Evolutionary conservation across 2,113 vertebrate species (phyloP).

Genomic region (Anolis carolinensis): DNA sequence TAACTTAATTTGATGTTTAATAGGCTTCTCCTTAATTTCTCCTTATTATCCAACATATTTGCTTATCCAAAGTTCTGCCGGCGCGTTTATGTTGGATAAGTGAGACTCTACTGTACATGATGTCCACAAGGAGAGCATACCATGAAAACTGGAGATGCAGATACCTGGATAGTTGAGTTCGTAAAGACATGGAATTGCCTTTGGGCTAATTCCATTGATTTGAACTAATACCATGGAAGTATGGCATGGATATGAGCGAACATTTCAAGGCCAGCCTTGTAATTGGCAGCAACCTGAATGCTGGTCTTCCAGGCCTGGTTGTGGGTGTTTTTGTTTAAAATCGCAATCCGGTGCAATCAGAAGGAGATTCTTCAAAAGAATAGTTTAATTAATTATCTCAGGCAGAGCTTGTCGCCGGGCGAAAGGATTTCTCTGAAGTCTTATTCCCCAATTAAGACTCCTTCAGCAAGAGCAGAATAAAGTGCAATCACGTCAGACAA

Average conservation of each 20-base stretch:
- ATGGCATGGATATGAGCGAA: background rate
- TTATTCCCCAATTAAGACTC: conserved; percentile 35
- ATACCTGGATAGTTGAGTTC: background rate
- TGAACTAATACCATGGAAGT: background rate
- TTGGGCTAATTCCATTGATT: conserved; percentile 4
- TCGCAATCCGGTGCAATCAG: conserved; percentile 32
- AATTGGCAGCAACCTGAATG: background rate
- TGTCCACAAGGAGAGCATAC: background rate
- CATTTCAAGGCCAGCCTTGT: background rate
- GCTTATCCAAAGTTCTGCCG: too few relatives aligned
- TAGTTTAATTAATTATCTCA: conserved; percentile 28
- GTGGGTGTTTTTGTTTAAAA: background rate
- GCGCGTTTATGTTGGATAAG: too few relatives aligned
- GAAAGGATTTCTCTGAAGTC: conserved; percentile 34
- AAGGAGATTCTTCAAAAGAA: conserved; percentile 37
- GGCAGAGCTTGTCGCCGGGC: conserved; percentile 18
- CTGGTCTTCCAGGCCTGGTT: background rate
- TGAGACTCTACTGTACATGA: too few relatives aligned
- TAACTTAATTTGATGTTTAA: too few relatives aligned
- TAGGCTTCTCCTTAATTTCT: too few relatives aligned
- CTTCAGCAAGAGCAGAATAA: conserved; percentile 26
- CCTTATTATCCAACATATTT: too few relatives aligned
- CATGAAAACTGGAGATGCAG: background rate
- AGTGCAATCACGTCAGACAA: conserved; percentile 7
- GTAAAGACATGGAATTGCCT: background rate